phyloP scores from a whole-genome alignment of 1,140 invertebrate species.

The Lepidurus couesii region DNA sequence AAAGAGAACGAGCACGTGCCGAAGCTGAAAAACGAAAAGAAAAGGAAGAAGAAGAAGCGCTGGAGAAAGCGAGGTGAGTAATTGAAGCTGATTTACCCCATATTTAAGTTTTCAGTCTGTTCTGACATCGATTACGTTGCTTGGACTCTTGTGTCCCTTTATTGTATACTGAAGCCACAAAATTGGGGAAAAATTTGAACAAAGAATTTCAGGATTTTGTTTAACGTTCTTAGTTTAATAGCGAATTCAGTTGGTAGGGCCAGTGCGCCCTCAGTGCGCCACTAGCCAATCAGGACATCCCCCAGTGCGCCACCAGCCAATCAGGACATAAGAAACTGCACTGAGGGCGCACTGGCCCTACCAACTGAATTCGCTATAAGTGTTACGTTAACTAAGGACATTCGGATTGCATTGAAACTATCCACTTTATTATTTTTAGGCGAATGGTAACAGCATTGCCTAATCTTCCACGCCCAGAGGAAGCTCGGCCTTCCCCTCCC shows the following conservation, averaged over 20 bases:
- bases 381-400: background rate
- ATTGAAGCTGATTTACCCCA: background rate
- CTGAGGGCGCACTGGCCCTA: no score
- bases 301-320: no score
- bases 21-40: slow-evolving; percentile 71
- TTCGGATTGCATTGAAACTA: background rate
- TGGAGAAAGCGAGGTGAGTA: slow-evolving; percentile 59
- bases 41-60: slow-evolving; percentile 70
- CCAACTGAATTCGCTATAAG: no score
- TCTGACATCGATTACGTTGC: no score
- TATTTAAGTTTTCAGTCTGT: background rate
- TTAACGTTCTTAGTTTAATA: background rate
- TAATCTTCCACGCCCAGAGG: background rate
- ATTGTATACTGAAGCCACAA: no score
- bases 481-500: slow-evolving; percentile 1
- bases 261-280: no score
- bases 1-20: slow-evolving; percentile 67
- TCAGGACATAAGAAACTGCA: no score
- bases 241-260: no score
- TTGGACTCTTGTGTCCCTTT: no score
- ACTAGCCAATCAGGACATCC: no score
- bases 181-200: no score
- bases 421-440: background rate
- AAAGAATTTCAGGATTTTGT: no score
- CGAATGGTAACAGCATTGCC: background rate